Evolutionary conservation across 2,113 vertebrate species (phyloP).

Genomic region (Apaloderma vittatum): DNA sequence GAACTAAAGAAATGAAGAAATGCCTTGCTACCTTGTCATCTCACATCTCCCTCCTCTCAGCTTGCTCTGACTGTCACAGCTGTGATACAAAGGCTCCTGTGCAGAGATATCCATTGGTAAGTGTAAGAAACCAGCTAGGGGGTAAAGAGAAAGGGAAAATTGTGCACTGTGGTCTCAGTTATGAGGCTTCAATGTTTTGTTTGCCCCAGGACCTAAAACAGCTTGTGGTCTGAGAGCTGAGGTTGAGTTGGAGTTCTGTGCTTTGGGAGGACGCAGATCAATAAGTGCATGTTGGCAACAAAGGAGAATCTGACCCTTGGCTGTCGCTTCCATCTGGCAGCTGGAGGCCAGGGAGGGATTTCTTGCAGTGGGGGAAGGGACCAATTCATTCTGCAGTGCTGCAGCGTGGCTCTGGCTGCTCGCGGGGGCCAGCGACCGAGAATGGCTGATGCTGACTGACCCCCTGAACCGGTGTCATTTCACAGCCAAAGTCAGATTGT

Average conservation of each 20-base stretch:
- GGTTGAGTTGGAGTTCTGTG: not conserved
- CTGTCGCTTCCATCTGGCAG: constrained; percentile 20
- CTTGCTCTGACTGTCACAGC: not conserved
- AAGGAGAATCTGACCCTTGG: not conserved
- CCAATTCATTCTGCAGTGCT: fast-evolving
- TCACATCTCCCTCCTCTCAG: not conserved
- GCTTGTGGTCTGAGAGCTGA: not conserved
- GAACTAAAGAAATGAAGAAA: not conserved
- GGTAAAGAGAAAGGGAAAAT: not conserved
- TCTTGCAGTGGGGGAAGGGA: not conserved
- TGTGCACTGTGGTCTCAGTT: not conserved
- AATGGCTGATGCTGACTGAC: not conserved
- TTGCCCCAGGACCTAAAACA: not conserved
- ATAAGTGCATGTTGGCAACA: not conserved
- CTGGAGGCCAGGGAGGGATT: not conserved
- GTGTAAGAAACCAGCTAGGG: not conserved
- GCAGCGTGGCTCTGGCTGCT: fast-evolving
- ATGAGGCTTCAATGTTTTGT: not conserved
- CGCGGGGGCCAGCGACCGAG: fast-evolving
- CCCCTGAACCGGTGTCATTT: not conserved
- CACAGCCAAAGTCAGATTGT: not conserved
- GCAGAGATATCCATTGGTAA: not conserved
- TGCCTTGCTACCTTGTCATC: not conserved
- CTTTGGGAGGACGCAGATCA: not conserved
- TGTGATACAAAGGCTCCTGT: not conserved